phyloP scores from a whole-genome alignment of 2,113 vertebrate genomes.

The Vireo altiloquus region DNA sequence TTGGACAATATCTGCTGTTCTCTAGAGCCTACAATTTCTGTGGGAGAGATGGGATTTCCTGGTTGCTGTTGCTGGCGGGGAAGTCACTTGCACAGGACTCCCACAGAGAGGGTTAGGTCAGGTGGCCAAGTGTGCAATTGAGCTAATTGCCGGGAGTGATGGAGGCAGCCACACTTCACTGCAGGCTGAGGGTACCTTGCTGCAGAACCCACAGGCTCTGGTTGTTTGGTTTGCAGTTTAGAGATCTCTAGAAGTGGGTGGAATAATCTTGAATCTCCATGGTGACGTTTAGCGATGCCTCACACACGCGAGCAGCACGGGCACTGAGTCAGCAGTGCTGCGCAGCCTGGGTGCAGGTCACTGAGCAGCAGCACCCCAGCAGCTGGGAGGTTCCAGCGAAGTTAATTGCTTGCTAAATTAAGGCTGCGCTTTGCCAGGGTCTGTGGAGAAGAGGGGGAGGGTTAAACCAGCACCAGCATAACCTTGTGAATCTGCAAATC shows the following conservation, averaged over 20 bases:
- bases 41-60: accelerated
- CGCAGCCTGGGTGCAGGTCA: not conserved
- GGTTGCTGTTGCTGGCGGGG: not conserved
- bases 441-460: accelerated
- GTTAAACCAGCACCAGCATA: not conserved
- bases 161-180: not conserved
- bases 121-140: not conserved
- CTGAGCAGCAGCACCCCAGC: not conserved
- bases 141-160: not conserved
- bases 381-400: not conserved
- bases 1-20: not conserved
- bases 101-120: not conserved
- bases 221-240: not conserved
- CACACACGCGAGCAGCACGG: not conserved
- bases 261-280: slow-evolving; percentile 40
- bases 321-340: not conserved
- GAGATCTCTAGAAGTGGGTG: slow-evolving; percentile 16
- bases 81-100: not conserved
- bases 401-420: not conserved
- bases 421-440: not conserved
- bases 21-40: not conserved
- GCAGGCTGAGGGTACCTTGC: not conserved
- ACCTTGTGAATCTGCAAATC: not conserved
- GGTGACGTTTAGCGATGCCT: not conserved
- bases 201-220: not conserved